Base-by-base conservation (phyloP, 2,113 vertebrate genomes). In the Dicentrarchus labrax region DNA sequence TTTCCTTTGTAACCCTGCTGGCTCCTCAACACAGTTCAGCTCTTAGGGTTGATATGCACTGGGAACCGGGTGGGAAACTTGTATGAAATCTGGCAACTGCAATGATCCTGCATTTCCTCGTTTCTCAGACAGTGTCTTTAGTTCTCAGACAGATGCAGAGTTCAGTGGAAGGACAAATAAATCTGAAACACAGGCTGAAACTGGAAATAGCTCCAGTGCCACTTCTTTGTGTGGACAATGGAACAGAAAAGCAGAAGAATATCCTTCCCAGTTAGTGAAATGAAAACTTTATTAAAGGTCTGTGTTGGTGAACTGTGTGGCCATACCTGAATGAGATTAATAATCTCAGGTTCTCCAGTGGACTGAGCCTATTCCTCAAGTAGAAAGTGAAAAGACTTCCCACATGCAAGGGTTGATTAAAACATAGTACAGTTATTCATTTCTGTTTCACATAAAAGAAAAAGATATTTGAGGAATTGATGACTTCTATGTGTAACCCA, bases 41-140 rank as follows among this genome's bases (percentile, higher is more conserved):
- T 72, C 73, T 67, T 13, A 53, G 60, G 39, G 59, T 57, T 10
- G 57, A 59, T 76, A 45, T 61, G 30, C 39, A 38, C 38, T 72
- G 77, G 67, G 70, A 89, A 56, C 65, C 4, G 43, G 48, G 76
- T 86, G 91, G 82, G 87, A 86, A 84, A 82, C 39, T 72, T 38
- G 39, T 78, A 70, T 88, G n/a, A 83, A 81, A 68, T 84, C 87
- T 89, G 86, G 87, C 80, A 83, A 60, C 71, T 67, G 1, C 48
- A 60, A 62, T 84, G 73, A 90, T 88, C 78, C 72, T 80, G 72
- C 47, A 86, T 88, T 92, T 92, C 88, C 89, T 88, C 5, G 54
- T 85, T 88, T 84, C 90, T 84, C 90, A 92, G 85, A 90, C 85
- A 62, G 30, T 11, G 16, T 69, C 74, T 53, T 4, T 78, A 43